Base-by-base conservation (phyloP, 2,113 vertebrate species). In the Aphelocoma coerulescens region DNA sequence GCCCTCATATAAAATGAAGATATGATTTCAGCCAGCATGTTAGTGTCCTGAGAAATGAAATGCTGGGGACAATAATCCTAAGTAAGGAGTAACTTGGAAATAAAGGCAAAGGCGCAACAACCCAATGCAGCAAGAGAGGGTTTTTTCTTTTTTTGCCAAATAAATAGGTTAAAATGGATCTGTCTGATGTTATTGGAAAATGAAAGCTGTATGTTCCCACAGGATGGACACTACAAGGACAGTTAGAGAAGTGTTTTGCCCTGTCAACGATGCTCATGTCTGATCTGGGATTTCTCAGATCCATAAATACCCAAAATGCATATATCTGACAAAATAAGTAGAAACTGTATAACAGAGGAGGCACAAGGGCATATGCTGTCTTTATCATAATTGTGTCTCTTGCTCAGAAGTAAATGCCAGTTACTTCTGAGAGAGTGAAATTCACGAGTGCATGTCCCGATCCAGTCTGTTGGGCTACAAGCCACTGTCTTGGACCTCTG, bases 361-460 rank as follows among this genome's bases (percentile, higher is more conserved):
- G 44, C 66, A 89, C 19, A 65, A 61, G 20, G 54, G 26, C 15
- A 22, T 44, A 13, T 22, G 37, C 17, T 33, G 18, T 62, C 62
- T 88, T 58, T 71, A 27, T 44, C 27, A 9, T 59, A 69, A 43
- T 44, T 54, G 28, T 43, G 41, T 63, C 49, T 37, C n/a, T 73
- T 62, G n/a, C 37, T 91, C 67, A 74, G 83, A 49, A 77, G 59
- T 69, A 74, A 74, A 55, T 27, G 32, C 39, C 1, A 3, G 5
- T 86, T 77, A 48, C 27, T 46, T 66, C n/a, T 51, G 18, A 24
- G 23, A 33, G 48, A 63, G 24, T 63, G 32, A 57, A 74, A 67
- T 57, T 85, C 69, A 33, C 30, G 76, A 69, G 7, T 11, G 13
- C 5, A 0, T 7, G 23, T 77, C 67, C 28, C 0, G 0, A 7